phyloP scores from a whole-genome alignment of 2,888 invertebrate species.

The Tenodera sinensis region DNA sequence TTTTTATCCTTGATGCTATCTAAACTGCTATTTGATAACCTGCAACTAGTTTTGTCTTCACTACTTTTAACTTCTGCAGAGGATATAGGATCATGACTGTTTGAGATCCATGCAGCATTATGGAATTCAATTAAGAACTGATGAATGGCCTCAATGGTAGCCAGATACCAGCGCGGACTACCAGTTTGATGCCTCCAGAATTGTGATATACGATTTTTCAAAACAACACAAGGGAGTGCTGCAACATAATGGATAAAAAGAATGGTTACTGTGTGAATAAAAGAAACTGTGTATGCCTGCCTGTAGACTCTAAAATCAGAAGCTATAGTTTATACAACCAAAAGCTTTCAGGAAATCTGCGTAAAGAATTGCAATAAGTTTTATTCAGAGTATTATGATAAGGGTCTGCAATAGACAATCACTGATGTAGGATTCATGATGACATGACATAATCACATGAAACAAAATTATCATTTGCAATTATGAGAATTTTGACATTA shows the following conservation, averaged over 20 bases:
- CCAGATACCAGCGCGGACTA: conserved; percentile 86
- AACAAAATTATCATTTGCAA: no score
- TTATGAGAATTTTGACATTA: no score
- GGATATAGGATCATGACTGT: not conserved
- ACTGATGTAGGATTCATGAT: no score
- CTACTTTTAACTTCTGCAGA: not conserved
- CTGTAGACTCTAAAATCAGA: no score
- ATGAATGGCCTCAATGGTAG: conserved; percentile 93
- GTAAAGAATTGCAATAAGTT: no score
- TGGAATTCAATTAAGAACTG: conserved; percentile 80
- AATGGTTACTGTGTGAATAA: not conserved
- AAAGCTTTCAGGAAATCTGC: no score
- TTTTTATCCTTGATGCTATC: not conserved
- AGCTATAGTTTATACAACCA: not conserved
- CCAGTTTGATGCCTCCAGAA: conserved; percentile 95
- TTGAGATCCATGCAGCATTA: conserved; percentile 58
- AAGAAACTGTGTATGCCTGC: no score
- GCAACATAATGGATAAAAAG: conserved; percentile 41
- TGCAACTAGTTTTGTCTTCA: not conserved
- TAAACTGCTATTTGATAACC: not conserved
- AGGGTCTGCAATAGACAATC: no score
- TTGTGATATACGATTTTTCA: conserved; percentile 79
- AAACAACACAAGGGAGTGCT: conserved; percentile 72
- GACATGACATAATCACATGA: no score
- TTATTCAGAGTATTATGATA: no score